Evolutionary conservation across 1,140 invertebrate genomes (phyloP).

Genomic region (Pogonomyrmex barbatus): DNA sequence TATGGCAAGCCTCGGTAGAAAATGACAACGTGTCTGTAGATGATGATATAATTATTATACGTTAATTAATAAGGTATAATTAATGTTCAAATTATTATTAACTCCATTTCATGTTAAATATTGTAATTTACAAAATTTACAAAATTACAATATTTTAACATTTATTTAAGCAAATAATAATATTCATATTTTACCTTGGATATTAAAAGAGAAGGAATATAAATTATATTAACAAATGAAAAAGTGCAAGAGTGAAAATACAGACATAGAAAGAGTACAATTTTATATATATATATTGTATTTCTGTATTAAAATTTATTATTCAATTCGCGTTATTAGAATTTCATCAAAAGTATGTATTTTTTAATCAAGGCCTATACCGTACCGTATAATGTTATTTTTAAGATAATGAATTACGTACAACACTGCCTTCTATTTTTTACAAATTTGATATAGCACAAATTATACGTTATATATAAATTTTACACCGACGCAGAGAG

Average conservation of each 20-base stretch:
- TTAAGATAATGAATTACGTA: conserved; percentile 52
- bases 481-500: neutral
- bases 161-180: neutral
- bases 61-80: conserved; percentile 18
- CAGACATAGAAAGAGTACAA: conserved; percentile 7
- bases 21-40: conserved; percentile 16
- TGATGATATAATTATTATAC: conserved; percentile 13
- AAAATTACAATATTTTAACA: neutral
- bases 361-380: conserved; percentile 14
- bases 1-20: neutral
- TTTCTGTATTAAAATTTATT: conserved; percentile 25
- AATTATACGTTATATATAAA: conserved; percentile 53
- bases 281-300: neutral
- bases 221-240: conserved; percentile 27
- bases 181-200: neutral
- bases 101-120: neutral
- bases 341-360: neutral
- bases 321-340: conserved; percentile 1
- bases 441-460: conserved; percentile 46
- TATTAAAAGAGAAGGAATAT: neutral
- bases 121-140: neutral
- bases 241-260: neutral
- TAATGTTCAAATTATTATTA: neutral
- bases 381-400: conserved; percentile 29
- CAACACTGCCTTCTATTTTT: conserved; percentile 23